A percentile compares a stretch with the other conserved stretches of the same genome.
phyloP scores from a whole-genome alignment of 2,888 invertebrate genomes.

The Sarcophaga rosellei region DNA sequence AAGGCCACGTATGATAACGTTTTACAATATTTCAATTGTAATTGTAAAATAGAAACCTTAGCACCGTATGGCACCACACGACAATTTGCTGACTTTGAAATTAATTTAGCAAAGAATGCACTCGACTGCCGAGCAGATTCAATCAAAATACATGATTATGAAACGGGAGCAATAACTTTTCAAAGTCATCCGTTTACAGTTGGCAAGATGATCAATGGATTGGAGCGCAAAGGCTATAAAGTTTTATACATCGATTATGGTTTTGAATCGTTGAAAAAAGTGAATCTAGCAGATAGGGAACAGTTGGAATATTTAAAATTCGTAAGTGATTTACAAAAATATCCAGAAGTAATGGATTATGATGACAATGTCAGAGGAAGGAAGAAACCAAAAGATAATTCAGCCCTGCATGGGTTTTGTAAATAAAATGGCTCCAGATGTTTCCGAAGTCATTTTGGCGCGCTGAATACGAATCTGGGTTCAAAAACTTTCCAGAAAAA shows the following conservation, averaged over 20 bases:
- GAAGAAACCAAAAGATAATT: not conserved
- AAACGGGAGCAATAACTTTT: conserved; percentile 70
- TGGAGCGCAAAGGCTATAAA: conserved; percentile 67
- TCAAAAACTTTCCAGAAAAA: too few species aligned
- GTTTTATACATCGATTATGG: conserved; percentile 68
- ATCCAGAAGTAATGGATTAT: conserved; percentile 69
- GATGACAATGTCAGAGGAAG: conserved; percentile 70
- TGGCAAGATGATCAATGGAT: conserved; percentile 58
- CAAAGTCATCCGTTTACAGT: conserved; percentile 60
- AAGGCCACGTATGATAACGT: conserved; percentile 64
- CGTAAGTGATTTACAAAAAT: conserved; percentile 60
- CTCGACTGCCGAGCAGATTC: conserved; percentile 67
- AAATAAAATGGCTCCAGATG: too few species aligned
- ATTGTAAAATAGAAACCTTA: conserved; percentile 68
- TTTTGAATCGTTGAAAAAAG: conserved; percentile 55
- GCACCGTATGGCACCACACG: conserved; percentile 41
- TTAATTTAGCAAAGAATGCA: conserved; percentile 68
- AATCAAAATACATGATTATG: conserved; percentile 64
- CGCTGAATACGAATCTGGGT: too few species aligned
- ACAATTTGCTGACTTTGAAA: conserved; percentile 9
- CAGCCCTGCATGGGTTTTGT: too few species aligned
- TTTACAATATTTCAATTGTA: conserved; percentile 66
- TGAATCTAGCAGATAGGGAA: conserved; percentile 62
- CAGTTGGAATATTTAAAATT: conserved; percentile 68
- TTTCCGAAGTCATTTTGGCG: too few species aligned